Evolutionary conservation across 1,140 invertebrate genomes (phyloP).

Genomic region (Elymnias hypermnestra): DNA sequence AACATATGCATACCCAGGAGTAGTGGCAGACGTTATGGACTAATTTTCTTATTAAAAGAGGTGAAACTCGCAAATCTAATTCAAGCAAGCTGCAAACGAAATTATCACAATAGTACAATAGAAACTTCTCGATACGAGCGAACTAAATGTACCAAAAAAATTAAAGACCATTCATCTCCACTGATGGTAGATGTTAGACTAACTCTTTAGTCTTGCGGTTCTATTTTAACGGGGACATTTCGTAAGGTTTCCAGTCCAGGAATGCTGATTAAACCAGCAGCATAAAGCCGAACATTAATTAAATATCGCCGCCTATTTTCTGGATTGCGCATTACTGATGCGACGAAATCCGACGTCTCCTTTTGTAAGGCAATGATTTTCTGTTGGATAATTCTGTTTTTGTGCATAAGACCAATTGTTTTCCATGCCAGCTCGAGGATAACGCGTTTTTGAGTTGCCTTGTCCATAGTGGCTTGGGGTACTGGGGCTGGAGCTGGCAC

Average conservation of each 20-base stretch:
- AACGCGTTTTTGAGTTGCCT: constrained; percentile 49
- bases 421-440: constrained; percentile 61
- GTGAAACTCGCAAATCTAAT: no score
- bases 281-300: constrained; percentile 42
- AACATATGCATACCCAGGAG: no score
- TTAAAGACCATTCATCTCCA: constrained; percentile 6
- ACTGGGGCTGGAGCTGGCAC: constrained; percentile 17
- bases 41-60: no score
- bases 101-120: constrained; percentile 3
- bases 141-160: no score
- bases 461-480: constrained; percentile 26
- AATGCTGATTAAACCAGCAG: constrained; percentile 15
- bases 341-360: constrained; percentile 59
- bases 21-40: no score
- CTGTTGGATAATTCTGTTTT: constrained; percentile 61
- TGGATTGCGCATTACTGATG: constrained; percentile 52
- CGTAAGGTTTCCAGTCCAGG: no score
- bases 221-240: constrained; percentile 36
- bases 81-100: no score
- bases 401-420: constrained; percentile 61
- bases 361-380: constrained; percentile 62
- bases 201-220: constrained; percentile 37
- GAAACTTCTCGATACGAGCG: background rate
- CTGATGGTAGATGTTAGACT: no score
- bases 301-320: constrained; percentile 50